These are phyloP conservation scores for Semaprochilodus insignis DNA, from an alignment of 2,797 vertebrate species.

Conservation along the genomic window DNA sequence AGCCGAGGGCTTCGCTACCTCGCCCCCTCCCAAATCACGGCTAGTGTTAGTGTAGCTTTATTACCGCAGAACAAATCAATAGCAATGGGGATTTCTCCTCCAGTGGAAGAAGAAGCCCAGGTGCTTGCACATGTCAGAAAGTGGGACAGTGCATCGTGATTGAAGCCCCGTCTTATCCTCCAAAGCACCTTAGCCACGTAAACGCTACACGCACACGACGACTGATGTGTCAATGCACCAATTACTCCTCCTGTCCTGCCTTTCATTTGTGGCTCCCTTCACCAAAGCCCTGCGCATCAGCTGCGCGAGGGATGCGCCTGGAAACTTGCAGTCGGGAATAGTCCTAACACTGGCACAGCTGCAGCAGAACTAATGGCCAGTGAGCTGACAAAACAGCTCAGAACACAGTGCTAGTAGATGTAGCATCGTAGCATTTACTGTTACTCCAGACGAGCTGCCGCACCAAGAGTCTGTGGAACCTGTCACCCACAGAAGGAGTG, in stretches of 20 bases:
- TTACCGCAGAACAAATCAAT: constrained; percentile 66
- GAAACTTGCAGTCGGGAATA: neutral
- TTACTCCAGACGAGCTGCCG: too few species aligned
- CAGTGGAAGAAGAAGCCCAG: neutral
- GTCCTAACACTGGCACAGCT: neutral
- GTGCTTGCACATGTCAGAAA: constrained; percentile 22
- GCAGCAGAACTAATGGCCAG: neutral
- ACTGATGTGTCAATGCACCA: constrained; percentile 20
- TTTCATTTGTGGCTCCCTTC: neutral
- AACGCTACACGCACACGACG: neutral
- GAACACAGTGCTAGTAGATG: neutral
- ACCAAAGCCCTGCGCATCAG: neutral
- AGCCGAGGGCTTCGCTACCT: too few species aligned
- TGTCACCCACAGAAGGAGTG: too few species aligned
- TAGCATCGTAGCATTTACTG: neutral
- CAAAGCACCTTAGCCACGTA: neutral
- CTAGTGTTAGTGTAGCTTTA: constrained; percentile 55
- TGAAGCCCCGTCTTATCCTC: constrained; percentile 33
- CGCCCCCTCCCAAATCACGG: neutral
- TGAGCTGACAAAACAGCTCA: neutral
- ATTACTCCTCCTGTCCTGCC: constrained; percentile 31
- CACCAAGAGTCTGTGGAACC: too few species aligned
- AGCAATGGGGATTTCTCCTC: neutral
- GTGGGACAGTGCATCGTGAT: constrained; percentile 3
- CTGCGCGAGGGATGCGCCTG: neutral